Conservation (phyloP, 2,888 invertebrate genomes). For the Herminia tarsipennalis region DNA sequence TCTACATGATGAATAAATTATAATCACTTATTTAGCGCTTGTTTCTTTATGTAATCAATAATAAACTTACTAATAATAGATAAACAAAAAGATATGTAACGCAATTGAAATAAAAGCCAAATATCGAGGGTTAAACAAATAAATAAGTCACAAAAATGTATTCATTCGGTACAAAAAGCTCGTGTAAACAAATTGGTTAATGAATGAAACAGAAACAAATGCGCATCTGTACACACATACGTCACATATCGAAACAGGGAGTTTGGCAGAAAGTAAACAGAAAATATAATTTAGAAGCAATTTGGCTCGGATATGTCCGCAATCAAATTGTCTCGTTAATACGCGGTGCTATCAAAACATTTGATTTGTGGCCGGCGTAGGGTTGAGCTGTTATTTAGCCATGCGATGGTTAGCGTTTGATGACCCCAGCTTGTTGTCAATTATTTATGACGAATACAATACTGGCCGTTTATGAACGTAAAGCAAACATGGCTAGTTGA, state of each 20-base stretch:
- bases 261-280: slow-evolving; percentile 85
- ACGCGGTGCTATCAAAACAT: slow-evolving; percentile 85
- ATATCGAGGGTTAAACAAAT: slow-evolving; percentile 16
- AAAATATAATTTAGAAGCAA: slow-evolving; percentile 86
- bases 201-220: slow-evolving; percentile 76
- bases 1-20: too few species aligned
- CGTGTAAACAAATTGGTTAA: slow-evolving; percentile 72
- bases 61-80: too few species aligned
- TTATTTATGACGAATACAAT: slow-evolving; percentile 61
- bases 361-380: slow-evolving; percentile 79
- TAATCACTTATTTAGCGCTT: too few species aligned
- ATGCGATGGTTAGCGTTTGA: slow-evolving; percentile 71
- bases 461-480: slow-evolving; percentile 42
- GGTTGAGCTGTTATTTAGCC: slow-evolving; percentile 72
- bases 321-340: slow-evolving; percentile 86
- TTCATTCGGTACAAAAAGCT: slow-evolving; percentile 60
- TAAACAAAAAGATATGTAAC: too few species aligned
- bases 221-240: slow-evolving; percentile 66
- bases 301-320: slow-evolving; percentile 85
- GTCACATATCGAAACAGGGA: slow-evolving; percentile 77
- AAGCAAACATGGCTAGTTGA: slow-evolving; percentile 18
- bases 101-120: too few species aligned
- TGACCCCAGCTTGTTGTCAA: slow-evolving; percentile 76
- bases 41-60: too few species aligned
- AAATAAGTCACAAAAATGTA: slow-evolving; percentile 23